Conservation (phyloP, 1,140 invertebrate species). For the Sminthurinus signatus region DNA sequence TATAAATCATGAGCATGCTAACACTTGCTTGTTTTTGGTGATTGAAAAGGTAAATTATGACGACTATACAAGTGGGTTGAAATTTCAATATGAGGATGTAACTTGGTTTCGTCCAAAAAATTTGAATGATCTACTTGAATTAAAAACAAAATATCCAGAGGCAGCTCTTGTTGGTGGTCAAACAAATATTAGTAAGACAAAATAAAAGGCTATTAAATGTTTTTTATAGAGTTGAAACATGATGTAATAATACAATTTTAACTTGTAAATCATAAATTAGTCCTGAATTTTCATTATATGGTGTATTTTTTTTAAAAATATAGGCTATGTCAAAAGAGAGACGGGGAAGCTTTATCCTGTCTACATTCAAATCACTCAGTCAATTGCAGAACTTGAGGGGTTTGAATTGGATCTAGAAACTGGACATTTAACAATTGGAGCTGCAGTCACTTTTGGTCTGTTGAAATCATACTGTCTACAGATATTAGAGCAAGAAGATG, state of each 20-base stretch:
- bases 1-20: not conserved
- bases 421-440: conserved; percentile 4
- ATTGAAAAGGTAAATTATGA: not conserved
- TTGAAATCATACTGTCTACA: conserved; percentile 5
- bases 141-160: conserved; percentile 65
- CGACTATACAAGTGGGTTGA: not conserved
- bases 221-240: not conserved
- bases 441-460: conserved; percentile 5
- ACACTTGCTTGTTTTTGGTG: not conserved
- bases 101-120: conserved; percentile 7
- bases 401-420: conserved; percentile 51
- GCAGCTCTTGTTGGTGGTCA: conserved; percentile 88
- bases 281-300: not conserved
- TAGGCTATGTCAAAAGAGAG: not conserved
- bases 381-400: conserved; percentile 61
- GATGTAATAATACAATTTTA: not conserved
- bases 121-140: conserved; percentile 46
- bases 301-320: not conserved
- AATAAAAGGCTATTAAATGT: not conserved
- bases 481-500: conserved; percentile 50
- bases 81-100: not conserved
- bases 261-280: not conserved
- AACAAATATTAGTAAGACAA: conserved; percentile 67
- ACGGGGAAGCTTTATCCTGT: not conserved
- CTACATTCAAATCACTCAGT: conserved; percentile 53